phyloP scores from a whole-genome alignment of 2,113 vertebrate genomes.

The Charadrius vociferus region DNA sequence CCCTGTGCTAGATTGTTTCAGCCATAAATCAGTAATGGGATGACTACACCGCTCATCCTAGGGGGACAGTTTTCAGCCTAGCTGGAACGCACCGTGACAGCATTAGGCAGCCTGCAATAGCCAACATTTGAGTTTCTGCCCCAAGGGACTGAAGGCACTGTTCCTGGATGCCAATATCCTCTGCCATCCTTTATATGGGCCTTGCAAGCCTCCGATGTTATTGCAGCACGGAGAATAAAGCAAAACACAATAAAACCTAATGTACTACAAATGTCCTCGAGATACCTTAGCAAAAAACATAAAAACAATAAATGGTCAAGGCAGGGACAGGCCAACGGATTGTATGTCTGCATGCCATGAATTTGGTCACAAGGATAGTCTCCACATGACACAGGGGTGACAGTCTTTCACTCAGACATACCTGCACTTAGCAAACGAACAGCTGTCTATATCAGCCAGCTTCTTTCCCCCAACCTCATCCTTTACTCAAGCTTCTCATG shows the following conservation, averaged over 20 bases:
- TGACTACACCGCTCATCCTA: not conserved
- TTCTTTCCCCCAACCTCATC: not conserved
- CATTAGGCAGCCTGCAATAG: not conserved
- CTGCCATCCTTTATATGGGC: not conserved
- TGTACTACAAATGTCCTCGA: not conserved
- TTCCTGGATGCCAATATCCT: not conserved
- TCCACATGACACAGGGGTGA: not conserved
- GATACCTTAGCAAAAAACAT: not conserved
- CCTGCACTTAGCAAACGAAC: not conserved
- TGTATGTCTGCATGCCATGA: not conserved
- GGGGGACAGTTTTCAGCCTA: not conserved
- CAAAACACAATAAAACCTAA: not conserved
- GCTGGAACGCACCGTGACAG: not conserved
- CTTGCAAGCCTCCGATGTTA: not conserved
- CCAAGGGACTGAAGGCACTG: not conserved
- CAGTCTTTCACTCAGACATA: not conserved
- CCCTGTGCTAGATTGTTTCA: not conserved
- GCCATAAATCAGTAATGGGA: not conserved
- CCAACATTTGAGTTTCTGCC: not conserved
- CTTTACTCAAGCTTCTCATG: accelerated
- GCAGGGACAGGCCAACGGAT: accelerated
- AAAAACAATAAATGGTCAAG: not conserved
- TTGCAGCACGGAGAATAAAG: not conserved
- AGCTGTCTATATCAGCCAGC: not conserved
- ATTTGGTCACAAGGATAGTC: not conserved